phyloP scores from a whole-genome alignment of 2,797 vertebrate species.

The Acrocephalus scirpaceus region DNA sequence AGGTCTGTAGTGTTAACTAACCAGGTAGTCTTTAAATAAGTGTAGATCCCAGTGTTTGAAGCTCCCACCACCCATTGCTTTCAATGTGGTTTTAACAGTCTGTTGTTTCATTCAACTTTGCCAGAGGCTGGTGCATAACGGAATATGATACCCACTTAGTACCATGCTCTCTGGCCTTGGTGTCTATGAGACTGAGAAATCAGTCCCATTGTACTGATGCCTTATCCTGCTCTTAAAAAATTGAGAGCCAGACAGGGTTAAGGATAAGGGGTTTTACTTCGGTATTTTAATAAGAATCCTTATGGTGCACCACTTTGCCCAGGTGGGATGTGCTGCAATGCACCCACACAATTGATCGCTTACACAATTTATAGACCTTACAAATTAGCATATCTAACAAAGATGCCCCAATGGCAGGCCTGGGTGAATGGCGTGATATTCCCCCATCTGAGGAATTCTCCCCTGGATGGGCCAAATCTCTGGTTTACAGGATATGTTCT shows the following conservation, averaged over 20 bases:
- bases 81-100: background rate
- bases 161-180: rapidly evolving
- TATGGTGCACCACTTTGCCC: background rate
- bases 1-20: background rate
- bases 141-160: background rate
- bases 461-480: background rate
- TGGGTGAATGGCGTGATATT: background rate
- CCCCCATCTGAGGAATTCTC: background rate
- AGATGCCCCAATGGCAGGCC: background rate
- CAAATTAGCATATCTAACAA: background rate
- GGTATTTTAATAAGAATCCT: background rate
- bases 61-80: background rate
- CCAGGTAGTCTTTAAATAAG: background rate
- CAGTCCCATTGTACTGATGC: background rate
- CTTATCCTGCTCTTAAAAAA: background rate
- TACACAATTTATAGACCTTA: background rate
- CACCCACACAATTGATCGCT: rapidly evolving
- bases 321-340: background rate
- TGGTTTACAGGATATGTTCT: background rate
- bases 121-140: background rate
- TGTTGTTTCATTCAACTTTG: background rate
- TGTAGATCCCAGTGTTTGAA: background rate
- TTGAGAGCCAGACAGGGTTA: background rate
- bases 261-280: background rate
- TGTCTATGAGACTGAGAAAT: background rate